Evolutionary conservation across 2,113 vertebrate genomes (phyloP).

Genomic region (Paraplagusia blochii): DNA sequence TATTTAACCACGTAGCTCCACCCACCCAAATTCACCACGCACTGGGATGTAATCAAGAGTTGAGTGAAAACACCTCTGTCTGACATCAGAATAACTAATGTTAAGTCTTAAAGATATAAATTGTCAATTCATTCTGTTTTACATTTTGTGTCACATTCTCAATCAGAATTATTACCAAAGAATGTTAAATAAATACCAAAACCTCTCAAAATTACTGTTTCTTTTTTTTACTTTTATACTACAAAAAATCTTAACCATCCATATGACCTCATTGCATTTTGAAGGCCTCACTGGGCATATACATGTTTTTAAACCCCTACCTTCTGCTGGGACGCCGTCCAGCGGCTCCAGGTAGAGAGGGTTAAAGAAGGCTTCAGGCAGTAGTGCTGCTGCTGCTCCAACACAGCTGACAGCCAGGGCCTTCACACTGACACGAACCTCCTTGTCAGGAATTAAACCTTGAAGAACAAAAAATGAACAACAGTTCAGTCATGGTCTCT

Average conservation of each 20-base stretch:
- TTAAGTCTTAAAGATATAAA: too few relatives aligned
- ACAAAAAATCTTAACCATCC: too few relatives aligned
- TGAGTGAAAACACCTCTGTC: not conserved
- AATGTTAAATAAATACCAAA: too few relatives aligned
- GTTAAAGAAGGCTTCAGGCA: constrained; percentile 92
- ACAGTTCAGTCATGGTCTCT: too few relatives aligned
- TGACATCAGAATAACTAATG: too few relatives aligned
- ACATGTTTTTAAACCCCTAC: constrained; percentile 58
- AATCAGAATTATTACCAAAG: too few relatives aligned
- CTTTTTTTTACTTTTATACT: too few relatives aligned
- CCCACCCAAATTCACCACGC: not conserved
- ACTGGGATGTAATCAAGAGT: not conserved
- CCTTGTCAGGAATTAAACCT: constrained; percentile 91
- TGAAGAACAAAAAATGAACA: not conserved
- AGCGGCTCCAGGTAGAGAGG: constrained; percentile 85
- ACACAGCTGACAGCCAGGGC: constrained; percentile 93
- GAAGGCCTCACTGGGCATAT: too few relatives aligned
- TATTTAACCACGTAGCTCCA: not conserved
- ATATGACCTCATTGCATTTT: too few relatives aligned
- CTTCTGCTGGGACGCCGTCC: constrained; percentile 74
- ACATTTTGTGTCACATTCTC: too few relatives aligned
- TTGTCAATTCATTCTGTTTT: too few relatives aligned
- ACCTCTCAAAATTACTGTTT: too few relatives aligned
- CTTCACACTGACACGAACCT: constrained; percentile 96
- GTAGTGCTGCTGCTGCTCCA: constrained; percentile 86